Evolutionary conservation across 2,113 vertebrate genomes (phyloP).

Genomic region (Saguinus imperator): DNA sequence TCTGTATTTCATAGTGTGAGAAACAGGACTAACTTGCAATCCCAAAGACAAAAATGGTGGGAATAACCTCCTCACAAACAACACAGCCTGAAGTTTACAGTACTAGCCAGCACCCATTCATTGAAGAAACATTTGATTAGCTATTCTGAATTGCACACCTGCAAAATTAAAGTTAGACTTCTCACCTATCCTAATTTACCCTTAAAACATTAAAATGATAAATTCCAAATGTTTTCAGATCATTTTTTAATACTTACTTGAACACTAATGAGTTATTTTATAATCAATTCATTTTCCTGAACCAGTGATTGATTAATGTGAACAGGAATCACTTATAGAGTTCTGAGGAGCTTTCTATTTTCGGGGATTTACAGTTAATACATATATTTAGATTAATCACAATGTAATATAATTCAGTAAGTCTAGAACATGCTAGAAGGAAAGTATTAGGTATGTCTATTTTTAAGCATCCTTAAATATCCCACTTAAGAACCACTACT

Average conservation of each 20-base stretch:
- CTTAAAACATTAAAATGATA: conserved; percentile 27
- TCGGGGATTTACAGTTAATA: background rate
- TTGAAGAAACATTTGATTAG: background rate
- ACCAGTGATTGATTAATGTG: background rate
- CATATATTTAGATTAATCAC: background rate
- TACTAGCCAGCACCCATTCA: background rate
- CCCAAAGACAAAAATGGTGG: background rate
- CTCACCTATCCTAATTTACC: background rate
- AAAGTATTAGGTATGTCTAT: background rate
- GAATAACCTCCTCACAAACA: background rate
- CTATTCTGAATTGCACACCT: background rate
- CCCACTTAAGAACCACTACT: background rate
- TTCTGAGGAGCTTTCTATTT: background rate
- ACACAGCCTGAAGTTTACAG: background rate
- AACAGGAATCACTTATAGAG: background rate
- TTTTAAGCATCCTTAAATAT: background rate
- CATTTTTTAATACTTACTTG: background rate
- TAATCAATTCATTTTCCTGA: background rate
- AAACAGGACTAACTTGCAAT: background rate
- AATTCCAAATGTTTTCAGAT: background rate
- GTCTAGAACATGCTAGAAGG: background rate
- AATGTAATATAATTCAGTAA: background rate
- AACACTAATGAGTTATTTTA: background rate
- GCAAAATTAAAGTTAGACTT: conserved; percentile 25
- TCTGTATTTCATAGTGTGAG: background rate